Evolutionary conservation across 35 echinoderm and acorn worm species (phyloP), one percentile per base, ranked within the genome.

Genomic region (Amphiura filiformis): DNA sequence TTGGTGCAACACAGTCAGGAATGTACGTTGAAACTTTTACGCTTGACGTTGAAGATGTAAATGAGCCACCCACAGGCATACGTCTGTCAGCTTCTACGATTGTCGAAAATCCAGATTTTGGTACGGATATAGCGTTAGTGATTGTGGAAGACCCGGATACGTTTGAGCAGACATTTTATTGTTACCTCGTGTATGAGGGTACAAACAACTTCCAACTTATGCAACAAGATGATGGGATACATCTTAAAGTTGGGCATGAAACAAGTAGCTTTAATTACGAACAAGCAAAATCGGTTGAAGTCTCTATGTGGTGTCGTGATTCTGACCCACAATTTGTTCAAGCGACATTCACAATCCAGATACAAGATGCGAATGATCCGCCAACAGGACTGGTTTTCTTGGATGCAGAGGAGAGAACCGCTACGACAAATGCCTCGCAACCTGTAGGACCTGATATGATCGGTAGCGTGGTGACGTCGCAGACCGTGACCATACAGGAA

Each of bases 231-330:
- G 38, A 39, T 36, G 32, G 23, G 15, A 90, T 90, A 32, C 11
- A 35, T 13, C 81, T 90, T 31, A 32, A 49, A 38, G 88, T 90
- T n/a, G 88, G 80, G 0, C 42, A 44, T 40, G 7, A 70, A 13
- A 32, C 56, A 17, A 32, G 57, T 2, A 41, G 61, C 18, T 57
- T 90, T 34, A 41, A 90, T 36, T 90, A 84, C 39, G 88, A 90
- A 32, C 56, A 32, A 23, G 33, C 12, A 2, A n/a, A 41, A 14
- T 41, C 34, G n/a, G 57, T 75, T 0, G 34, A 34, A 0, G 7
- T 90, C 34, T 84, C 20, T 31, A 12, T 90, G 20, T 23, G 80
- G 38, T 90, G 88, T n/a, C 88, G 70, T 13, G 88, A 90, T 77
- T 83, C 88, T 0, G 32, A 65, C 13, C 80, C 65, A 26, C 36